Percentiles rank a stretch among this genome's conserved stretches.
phyloP scores from a whole-genome alignment of 37 sponge, comb jelly and placozoan genomes.

The Axinella damicornis region DNA sequence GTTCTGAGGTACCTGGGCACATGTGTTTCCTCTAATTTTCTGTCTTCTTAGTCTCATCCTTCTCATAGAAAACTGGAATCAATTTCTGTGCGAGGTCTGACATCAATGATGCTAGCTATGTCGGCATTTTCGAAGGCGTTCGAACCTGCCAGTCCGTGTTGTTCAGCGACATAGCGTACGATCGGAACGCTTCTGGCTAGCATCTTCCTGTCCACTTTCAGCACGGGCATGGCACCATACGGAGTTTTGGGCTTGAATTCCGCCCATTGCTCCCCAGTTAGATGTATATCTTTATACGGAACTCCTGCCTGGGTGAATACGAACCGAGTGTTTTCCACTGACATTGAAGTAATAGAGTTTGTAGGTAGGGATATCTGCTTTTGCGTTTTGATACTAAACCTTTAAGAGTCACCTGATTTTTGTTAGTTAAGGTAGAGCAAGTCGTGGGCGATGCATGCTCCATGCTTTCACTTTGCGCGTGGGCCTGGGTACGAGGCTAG shows the following conservation, averaged over 20 bases:
- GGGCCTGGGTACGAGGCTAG: no score
- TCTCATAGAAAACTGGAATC: conserved; percentile 14
- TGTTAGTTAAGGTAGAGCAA: neutral
- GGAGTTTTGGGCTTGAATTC: conserved; percentile 40
- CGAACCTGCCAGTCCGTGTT: conserved; percentile 61
- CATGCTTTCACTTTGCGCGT: no score
- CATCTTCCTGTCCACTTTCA: conserved; percentile 65
- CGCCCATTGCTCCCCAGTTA: conserved; percentile 30
- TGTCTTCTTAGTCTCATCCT: conserved; percentile 49
- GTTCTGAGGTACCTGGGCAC: neutral
- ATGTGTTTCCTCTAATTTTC: conserved; percentile 22
- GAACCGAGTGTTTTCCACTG: conserved; percentile 11
- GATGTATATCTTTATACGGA: conserved; percentile 14
- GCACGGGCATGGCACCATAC: conserved; percentile 50
- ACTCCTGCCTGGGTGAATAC: conserved; percentile 34
- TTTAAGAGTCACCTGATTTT: neutral
- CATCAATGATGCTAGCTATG: conserved; percentile 47
- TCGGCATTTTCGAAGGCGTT: conserved; percentile 59
- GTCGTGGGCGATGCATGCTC: neutral
- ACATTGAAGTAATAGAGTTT: conserved; percentile 41
- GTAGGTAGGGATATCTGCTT: conserved; percentile 15
- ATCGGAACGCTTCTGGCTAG: conserved; percentile 41
- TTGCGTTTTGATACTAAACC: no score
- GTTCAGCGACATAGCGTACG: conserved; percentile 59
- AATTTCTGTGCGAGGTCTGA: conserved; percentile 8